Conservation (phyloP, 2,797 vertebrate genomes). For the Peromyscus eremicus region DNA sequence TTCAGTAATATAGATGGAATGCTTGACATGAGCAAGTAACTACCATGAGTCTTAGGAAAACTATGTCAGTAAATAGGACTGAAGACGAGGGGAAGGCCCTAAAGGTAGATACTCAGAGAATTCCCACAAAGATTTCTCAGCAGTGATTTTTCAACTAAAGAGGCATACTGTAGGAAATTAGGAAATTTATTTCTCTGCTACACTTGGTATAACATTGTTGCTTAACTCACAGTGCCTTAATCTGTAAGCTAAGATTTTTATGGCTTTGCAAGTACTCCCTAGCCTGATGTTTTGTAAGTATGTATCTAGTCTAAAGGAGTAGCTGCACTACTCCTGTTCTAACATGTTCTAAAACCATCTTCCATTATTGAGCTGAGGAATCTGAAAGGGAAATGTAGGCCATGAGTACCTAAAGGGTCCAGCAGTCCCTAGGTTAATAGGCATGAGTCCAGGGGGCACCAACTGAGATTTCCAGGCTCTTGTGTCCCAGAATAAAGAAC, state of each 20-base stretch:
- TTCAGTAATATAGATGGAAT: background rate
- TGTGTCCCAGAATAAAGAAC: background rate
- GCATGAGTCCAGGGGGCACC: background rate
- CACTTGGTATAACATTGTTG: background rate
- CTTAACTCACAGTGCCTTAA: background rate
- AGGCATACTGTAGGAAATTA: constrained; percentile 7
- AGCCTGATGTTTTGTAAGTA: too few relatives aligned
- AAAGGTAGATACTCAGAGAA: background rate
- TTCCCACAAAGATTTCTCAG: background rate
- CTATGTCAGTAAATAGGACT: background rate
- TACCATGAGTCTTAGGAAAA: background rate
- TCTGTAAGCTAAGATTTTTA: background rate
- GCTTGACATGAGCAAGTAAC: background rate
- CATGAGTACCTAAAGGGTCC: background rate
- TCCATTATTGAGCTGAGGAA: constrained; percentile 5
- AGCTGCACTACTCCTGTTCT: background rate
- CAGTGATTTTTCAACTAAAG: constrained; percentile 12
- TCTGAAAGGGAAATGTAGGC: background rate
- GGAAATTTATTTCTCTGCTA: constrained; percentile 39
- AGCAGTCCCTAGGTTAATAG: background rate
- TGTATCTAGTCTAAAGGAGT: constrained; percentile 18
- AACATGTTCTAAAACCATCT: background rate
- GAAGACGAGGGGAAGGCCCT: background rate
- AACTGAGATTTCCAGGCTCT: background rate
- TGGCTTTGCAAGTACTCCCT: background rate